Percentiles rank a stretch among this genome's conserved stretches.
Evolutionary conservation across 2,888 invertebrate species (phyloP).

Genomic region (Latrodectus hesperus): DNA sequence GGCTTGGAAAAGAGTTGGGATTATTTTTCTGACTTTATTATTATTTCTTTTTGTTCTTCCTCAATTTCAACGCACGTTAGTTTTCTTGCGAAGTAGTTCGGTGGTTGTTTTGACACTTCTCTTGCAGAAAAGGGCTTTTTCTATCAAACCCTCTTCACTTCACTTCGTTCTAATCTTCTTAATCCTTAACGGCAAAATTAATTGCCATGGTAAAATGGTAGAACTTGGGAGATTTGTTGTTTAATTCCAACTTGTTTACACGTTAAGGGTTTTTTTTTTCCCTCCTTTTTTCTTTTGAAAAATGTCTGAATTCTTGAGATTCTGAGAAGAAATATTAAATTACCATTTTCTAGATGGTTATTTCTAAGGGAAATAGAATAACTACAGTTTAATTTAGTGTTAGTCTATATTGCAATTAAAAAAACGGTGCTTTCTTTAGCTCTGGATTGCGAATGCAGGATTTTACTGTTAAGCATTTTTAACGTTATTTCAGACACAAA

Average conservation of each 20-base stretch:
- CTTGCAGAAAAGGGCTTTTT: background rate
- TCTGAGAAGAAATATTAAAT: no score
- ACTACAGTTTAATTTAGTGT: no score
- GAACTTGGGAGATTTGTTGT: background rate
- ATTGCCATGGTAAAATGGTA: background rate
- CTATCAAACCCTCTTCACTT: background rate
- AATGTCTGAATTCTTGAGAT: no score
- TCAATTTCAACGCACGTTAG: background rate
- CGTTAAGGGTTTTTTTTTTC: background rate
- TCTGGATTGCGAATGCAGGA: no score
- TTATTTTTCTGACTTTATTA: background rate
- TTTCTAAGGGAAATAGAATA: no score
- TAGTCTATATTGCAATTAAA: no score
- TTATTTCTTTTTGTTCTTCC: background rate
- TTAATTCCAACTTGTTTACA: constrained; percentile 5
- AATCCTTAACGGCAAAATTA: background rate
- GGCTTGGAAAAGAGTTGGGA: background rate
- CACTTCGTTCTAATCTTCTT: background rate
- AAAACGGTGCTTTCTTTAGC: no score
- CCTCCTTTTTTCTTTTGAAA: no score
- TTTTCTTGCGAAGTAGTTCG: background rate
- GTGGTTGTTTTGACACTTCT: background rate
- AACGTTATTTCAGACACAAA: no score
- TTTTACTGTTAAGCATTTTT: no score
- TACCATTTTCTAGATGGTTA: no score